Evolutionary conservation across 2,113 vertebrate genomes (phyloP).

Genomic region (Thomomys bottae): DNA sequence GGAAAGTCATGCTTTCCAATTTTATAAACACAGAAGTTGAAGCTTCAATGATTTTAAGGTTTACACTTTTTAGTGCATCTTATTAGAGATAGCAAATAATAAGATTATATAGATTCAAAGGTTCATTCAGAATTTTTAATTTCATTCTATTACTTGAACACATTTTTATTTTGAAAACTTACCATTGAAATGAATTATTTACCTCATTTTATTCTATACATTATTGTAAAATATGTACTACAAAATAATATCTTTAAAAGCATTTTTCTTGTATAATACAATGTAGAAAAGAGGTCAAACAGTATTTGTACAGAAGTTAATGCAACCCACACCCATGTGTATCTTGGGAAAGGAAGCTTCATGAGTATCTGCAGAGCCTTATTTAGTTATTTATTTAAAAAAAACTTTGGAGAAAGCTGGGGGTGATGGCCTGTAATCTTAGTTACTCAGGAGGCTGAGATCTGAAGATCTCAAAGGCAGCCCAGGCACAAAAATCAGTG

Average conservation of each 20-base stretch:
- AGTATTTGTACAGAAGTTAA: neutral
- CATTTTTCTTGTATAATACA: neutral
- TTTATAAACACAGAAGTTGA: constrained; percentile 30
- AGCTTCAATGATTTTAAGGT: neutral
- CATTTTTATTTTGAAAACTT: neutral
- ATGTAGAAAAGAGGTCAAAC: neutral
- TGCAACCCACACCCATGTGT: neutral
- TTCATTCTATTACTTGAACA: neutral
- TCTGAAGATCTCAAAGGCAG: too few relatives aligned
- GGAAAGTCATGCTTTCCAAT: neutral
- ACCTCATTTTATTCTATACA: neutral
- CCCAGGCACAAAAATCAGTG: too few relatives aligned
- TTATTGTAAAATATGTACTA: neutral
- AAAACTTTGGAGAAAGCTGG: constrained; percentile 1
- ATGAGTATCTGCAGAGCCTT: neutral
- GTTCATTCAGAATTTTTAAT: neutral
- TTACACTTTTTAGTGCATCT: constrained; percentile 20
- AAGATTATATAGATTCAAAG: neutral
- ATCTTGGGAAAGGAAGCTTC: neutral
- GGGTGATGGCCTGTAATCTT: too few relatives aligned
- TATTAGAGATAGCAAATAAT: neutral
- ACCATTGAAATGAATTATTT: neutral
- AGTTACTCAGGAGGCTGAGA: too few relatives aligned
- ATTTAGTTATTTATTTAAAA: neutral
- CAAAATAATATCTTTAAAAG: neutral